Evolutionary conservation across 2,888 invertebrate genomes (phyloP).

Genomic region (Leptinotarsa rubiginosa): DNA sequence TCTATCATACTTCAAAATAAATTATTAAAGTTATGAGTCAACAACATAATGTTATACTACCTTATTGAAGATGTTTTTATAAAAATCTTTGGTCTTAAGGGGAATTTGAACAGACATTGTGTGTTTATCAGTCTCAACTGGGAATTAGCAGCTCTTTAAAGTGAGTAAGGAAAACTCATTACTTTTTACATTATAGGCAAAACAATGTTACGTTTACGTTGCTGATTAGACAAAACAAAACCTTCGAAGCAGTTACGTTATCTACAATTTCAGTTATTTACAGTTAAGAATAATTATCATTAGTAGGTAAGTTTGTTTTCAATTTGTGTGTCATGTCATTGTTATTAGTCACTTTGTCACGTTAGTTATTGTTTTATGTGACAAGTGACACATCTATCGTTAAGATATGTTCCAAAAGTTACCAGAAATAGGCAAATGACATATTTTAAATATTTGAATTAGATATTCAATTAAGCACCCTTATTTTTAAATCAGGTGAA

Average conservation of each 20-base stretch:
- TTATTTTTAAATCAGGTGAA: too few species aligned
- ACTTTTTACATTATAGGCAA: not conserved
- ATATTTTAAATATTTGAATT: too few species aligned
- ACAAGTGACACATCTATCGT: too few species aligned
- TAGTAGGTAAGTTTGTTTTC: too few species aligned
- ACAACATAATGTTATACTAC: constrained; percentile 63
- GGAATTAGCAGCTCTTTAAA: not conserved
- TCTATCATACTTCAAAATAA: constrained; percentile 73
- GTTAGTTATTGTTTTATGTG: too few species aligned
- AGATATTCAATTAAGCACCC: too few species aligned
- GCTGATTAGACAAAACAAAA: not conserved
- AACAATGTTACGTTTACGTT: not conserved
- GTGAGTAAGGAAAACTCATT: not conserved
- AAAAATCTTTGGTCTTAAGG: constrained; percentile 52
- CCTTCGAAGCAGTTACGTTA: not conserved
- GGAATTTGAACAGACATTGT: constrained; percentile 45
- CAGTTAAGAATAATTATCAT: not conserved
- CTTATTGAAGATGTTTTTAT: constrained; percentile 55
- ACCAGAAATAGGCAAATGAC: too few species aligned
- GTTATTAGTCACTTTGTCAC: too few species aligned
- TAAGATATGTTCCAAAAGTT: too few species aligned
- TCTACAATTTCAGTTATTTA: not conserved
- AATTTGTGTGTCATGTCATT: too few species aligned
- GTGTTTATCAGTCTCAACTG: not conserved
- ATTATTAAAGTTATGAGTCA: not conserved